Conservation (phyloP, 2,797 vertebrate species). For the Cossypha niveicapilla region DNA sequence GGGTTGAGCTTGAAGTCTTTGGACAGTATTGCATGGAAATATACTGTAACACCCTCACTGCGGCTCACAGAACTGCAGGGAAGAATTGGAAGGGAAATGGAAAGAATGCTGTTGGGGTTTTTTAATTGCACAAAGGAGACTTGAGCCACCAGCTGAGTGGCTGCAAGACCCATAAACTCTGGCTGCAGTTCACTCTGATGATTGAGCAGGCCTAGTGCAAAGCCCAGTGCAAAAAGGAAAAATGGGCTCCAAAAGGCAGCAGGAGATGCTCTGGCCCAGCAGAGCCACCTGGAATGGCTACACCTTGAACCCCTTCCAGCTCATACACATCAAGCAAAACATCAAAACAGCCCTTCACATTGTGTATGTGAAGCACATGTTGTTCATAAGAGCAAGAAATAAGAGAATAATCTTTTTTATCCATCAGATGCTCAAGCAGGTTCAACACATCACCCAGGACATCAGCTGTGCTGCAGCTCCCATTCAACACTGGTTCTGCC, state of each 20-base stretch:
- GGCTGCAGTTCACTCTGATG: not conserved
- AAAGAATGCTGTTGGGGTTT: not conserved
- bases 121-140: not conserved
- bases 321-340: not conserved
- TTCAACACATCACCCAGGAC: not conserved
- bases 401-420: not conserved
- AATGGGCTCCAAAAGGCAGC: not conserved
- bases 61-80: not conserved
- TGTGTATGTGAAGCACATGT: accelerated
- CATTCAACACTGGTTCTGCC: accelerated
- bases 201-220: not conserved
- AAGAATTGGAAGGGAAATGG: not conserved
- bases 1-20: conserved; percentile 80
- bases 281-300: not conserved
- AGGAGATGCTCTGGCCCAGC: not conserved
- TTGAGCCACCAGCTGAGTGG: not conserved
- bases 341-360: not conserved
- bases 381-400: not conserved
- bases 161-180: not conserved
- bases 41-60: conserved; percentile 73
- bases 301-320: not conserved
- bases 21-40: conserved; percentile 89
- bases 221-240: not conserved
- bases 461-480: not conserved
- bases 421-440: not conserved